Evolutionary conservation across 2,888 invertebrate genomes (phyloP), one percentile per base, ranked within the genome.

Genomic region (Seira ritae): DNA sequence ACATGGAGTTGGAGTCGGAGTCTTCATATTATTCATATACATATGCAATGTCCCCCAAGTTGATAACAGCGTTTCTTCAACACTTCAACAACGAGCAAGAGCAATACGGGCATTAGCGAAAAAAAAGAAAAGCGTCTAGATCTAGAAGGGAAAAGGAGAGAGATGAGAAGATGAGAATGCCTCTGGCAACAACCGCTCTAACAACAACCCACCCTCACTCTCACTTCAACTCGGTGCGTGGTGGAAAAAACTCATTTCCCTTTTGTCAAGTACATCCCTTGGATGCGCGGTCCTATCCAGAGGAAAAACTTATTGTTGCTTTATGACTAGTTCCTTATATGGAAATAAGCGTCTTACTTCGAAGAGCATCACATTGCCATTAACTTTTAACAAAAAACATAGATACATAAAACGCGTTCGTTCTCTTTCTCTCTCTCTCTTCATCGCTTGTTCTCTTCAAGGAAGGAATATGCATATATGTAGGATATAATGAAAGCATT

Each of bases 111-210:
- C 17, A 50, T 50, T 50, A 50, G 50, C 55, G 50, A 71, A 50
- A 66, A 20, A 71, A 3, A 62, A 62, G 62, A 71, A 3, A 62
- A 62, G 62, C 15, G 55, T 55, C 62, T 62, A 62, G 62, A 62
- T 55, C 62, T 62, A 62, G 62, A 62, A n/a, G 12, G 50, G 65
- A 60, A 65, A 65, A 12, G n/a, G 62, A 76, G 62, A 71, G 76
- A 66, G n/a, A 60, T 8, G 17, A 46, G 37, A 72, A 65, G 55
- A 77, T 24, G 55, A 65, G 66, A 75, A 68, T 65, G 86, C 88
- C 88, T 87, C 84, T 84, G 88, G 87, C 88, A 85, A 87, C 86
- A 87, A 87, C 87, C 87, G 87, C 88, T 88, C 84, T 85, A 85
- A 85, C 87, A 84, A 86, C 87, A 87, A 88, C 86, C 88, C 87